A percentile compares a stretch with the other conserved stretches of the same genome.
phyloP scores from a whole-genome alignment of 2,888 invertebrate genomes.

The Emmelina monodactyla region DNA sequence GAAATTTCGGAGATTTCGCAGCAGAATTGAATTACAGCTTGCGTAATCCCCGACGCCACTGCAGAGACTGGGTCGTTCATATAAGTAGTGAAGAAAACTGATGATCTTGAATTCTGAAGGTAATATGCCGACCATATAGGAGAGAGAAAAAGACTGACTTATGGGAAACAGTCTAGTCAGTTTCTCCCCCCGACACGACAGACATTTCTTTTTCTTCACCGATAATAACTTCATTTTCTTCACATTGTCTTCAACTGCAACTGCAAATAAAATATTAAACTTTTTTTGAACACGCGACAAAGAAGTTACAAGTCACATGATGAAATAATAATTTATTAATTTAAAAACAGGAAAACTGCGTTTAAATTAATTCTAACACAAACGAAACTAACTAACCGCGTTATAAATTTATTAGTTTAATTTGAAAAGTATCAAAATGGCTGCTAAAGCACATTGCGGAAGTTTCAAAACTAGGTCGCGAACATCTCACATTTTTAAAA shows the following conservation, averaged over 20 bases:
- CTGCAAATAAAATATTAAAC: conserved; percentile 26
- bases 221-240: conserved; percentile 20
- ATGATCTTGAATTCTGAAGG: conserved; percentile 21
- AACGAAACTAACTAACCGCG: conserved; percentile 10
- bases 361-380: background rate
- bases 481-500: conserved; percentile 32
- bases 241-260: conserved; percentile 21
- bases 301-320: conserved; percentile 31
- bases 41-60: conserved; percentile 63
- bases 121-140: conserved; percentile 70
- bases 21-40: conserved; percentile 50
- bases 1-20: conserved; percentile 62
- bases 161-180: conserved; percentile 67
- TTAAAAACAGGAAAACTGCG: background rate
- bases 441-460: conserved; percentile 46
- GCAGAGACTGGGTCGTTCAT: conserved; percentile 31
- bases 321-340: conserved; percentile 19
- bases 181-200: conserved; percentile 71
- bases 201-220: conserved; percentile 35
- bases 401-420: conserved; percentile 6
- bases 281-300: conserved; percentile 14
- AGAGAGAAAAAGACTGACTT: conserved; percentile 85
- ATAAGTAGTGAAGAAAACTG: background rate
- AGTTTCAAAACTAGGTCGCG: conserved; percentile 55
- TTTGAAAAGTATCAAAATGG: conserved; percentile 34